Evolutionary conservation across 2,888 invertebrate species (phyloP).

Genomic region (Drosophila anomelani): DNA sequence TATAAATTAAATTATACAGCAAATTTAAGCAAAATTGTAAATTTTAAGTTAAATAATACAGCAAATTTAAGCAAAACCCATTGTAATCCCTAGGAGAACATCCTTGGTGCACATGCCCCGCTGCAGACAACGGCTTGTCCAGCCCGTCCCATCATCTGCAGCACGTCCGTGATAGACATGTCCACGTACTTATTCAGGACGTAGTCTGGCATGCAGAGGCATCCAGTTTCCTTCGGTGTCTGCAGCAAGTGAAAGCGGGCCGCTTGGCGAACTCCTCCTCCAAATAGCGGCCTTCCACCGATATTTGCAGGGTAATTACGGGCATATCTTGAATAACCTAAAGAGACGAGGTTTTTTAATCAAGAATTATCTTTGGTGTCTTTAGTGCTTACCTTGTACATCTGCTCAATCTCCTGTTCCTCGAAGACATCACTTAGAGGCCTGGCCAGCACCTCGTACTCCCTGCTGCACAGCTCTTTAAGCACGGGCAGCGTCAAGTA

Average conservation of each 20-base stretch:
- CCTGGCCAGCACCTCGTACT: constrained; percentile 87
- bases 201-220: constrained; percentile 89
- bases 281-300: constrained; percentile 86
- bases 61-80: too few species aligned
- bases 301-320: constrained; percentile 86
- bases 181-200: too few species aligned
- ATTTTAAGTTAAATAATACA: too few species aligned
- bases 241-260: constrained; percentile 82
- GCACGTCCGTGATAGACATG: too few species aligned
- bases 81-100: too few species aligned
- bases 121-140: too few species aligned
- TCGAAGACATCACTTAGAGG: constrained; percentile 88
- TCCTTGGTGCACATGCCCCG: too few species aligned
- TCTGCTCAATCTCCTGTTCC: constrained; percentile 89
- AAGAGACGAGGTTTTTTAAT: background rate
- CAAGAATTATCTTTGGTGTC: too few species aligned
- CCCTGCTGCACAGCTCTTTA: constrained; percentile 84
- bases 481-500: constrained; percentile 81
- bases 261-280: constrained; percentile 69
- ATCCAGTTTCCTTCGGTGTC: constrained; percentile 85
- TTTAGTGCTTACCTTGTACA: constrained; percentile 86
- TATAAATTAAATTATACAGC: too few species aligned
- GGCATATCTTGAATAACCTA: constrained; percentile 88
- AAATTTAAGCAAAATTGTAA: too few species aligned
- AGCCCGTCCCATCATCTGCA: too few species aligned